phyloP scores from a whole-genome alignment of 2,797 vertebrate species.

The Anabas testudineus region DNA sequence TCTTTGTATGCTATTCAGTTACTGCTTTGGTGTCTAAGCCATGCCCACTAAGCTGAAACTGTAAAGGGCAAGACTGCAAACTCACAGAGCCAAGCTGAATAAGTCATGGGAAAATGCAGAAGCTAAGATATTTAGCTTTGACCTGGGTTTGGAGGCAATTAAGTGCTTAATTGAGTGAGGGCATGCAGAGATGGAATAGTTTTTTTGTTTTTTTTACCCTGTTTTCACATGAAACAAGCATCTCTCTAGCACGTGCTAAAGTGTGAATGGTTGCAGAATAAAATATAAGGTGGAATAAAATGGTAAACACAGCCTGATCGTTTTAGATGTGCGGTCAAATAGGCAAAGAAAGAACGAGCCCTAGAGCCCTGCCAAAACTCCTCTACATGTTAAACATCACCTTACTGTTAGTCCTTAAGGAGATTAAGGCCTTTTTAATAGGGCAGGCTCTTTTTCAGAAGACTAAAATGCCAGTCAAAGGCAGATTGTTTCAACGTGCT shows the following conservation, averaged over 20 bases:
- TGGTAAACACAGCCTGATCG: not conserved
- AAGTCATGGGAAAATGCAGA: not conserved
- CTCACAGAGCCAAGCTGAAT: not conserved
- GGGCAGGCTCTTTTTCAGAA: constrained; percentile 39
- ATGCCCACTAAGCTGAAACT: not conserved
- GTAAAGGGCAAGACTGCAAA: not conserved
- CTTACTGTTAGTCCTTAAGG: constrained; percentile 40
- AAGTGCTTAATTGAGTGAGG: not conserved
- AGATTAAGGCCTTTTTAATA: constrained; percentile 57
- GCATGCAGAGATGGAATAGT: not conserved
- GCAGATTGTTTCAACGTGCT: constrained; percentile 62
- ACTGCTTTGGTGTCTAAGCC: not conserved
- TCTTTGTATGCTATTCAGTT: not conserved
- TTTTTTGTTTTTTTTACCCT: not conserved
- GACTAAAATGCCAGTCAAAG: constrained; percentile 50
- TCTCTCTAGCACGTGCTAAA: not conserved
- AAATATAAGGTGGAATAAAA: not conserved
- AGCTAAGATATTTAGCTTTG: not conserved
- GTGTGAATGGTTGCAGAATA: not conserved
- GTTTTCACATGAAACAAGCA: not conserved
- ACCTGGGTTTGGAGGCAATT: not conserved
- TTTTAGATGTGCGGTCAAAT: not conserved
- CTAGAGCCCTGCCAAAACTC: not conserved
- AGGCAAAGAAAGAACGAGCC: not conserved
- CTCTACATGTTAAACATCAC: constrained; percentile 24